A percentile compares a stretch with the other conserved stretches of the same genome.
Conservation (phyloP, 1,140 invertebrate species). For the Dysdera silvatica region DNA sequence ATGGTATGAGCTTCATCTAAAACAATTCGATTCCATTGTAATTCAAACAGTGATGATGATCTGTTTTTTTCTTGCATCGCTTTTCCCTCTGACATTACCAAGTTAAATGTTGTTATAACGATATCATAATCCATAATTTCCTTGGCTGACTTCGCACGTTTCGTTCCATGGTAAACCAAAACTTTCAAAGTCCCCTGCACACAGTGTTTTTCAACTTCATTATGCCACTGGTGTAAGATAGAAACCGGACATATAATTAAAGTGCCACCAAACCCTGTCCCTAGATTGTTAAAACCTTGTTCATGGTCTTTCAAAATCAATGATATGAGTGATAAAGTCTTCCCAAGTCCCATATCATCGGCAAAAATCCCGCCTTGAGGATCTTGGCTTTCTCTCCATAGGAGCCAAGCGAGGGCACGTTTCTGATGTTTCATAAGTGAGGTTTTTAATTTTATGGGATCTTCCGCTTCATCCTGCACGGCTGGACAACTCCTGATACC, state of each 20-base stretch:
- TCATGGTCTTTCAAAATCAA: slow-evolving; percentile 53
- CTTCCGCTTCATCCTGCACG: slow-evolving; percentile 51
- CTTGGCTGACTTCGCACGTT: slow-evolving; percentile 57
- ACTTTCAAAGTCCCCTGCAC: slow-evolving; percentile 55
- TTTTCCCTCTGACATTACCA: slow-evolving; percentile 6
- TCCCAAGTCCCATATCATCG: slow-evolving; percentile 90
- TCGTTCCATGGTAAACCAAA: slow-evolving; percentile 69
- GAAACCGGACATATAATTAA: slow-evolving; percentile 80
- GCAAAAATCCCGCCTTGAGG: slow-evolving; percentile 75
- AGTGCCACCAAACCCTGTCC: slow-evolving; percentile 50
- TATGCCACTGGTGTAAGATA: slow-evolving; percentile 69
- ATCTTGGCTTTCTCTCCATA: slow-evolving; percentile 75
- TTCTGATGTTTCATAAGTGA: slow-evolving; percentile 76
- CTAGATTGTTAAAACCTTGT: slow-evolving; percentile 16
- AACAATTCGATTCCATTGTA: slow-evolving; percentile 76
- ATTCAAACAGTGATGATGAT: slow-evolving; percentile 49
- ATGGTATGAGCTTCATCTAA: slow-evolving; percentile 89
- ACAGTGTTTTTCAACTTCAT: slow-evolving; percentile 63
- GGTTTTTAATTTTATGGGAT: slow-evolving; percentile 55
- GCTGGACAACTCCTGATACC: slow-evolving; percentile 40
- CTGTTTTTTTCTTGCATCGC: slow-evolving; percentile 1
- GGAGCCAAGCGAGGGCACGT: slow-evolving; percentile 76
- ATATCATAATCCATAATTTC: slow-evolving; percentile 48
- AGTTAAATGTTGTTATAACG: slow-evolving; percentile 49
- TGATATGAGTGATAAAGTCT: slow-evolving; percentile 87